A percentile compares a stretch with the other conserved stretches of the same genome.
Evolutionary conservation across 2,888 invertebrate species (phyloP).

Genomic region (Trichogramma dendrolimi): DNA sequence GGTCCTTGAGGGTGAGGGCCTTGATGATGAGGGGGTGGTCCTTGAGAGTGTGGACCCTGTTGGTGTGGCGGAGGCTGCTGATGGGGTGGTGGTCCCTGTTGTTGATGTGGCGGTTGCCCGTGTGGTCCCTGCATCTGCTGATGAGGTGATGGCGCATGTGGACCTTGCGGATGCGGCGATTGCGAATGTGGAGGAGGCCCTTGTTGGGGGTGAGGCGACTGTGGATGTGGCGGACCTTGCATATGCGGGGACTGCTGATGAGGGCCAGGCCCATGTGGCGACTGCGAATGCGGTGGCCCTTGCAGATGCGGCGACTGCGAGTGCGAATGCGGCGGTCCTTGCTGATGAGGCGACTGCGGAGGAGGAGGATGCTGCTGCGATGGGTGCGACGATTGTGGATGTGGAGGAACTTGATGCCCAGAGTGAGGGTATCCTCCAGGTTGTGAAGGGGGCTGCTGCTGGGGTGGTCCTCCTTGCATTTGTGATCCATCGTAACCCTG

Average conservation of each 20-base stretch:
- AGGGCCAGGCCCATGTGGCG: slow-evolving; percentile 35
- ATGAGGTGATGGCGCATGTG: slow-evolving; percentile 15
- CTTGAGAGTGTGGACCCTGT: neutral
- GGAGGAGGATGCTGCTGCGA: slow-evolving; percentile 38
- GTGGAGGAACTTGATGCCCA: slow-evolving; percentile 37
- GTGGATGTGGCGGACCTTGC: slow-evolving; percentile 37
- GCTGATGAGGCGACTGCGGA: slow-evolving; percentile 32
- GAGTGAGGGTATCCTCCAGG: slow-evolving; percentile 33
- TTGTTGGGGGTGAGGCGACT: slow-evolving; percentile 38
- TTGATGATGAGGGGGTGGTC: too few relatives aligned
- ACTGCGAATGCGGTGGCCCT: slow-evolving; percentile 24
- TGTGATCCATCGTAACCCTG: slow-evolving; percentile 32
- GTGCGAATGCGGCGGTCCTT: slow-evolving; percentile 35
- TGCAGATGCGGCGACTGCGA: slow-evolving; percentile 38
- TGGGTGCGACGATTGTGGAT: slow-evolving; percentile 36
- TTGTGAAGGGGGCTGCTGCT: slow-evolving; percentile 20
- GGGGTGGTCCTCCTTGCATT: slow-evolving; percentile 28
- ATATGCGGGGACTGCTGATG: slow-evolving; percentile 35
- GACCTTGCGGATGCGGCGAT: slow-evolving; percentile 12
- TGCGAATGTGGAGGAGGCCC: slow-evolving; percentile 6
- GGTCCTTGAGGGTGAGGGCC: slow-evolving; percentile 30
- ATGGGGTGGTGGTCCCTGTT: slow-evolving; percentile 1
- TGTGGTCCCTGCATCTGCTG: slow-evolving; percentile 11
- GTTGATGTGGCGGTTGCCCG: neutral
- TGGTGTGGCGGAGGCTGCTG: slow-evolving; percentile 6